Base-by-base conservation (phyloP, 2,113 vertebrate genomes). In the Stigmatopora nigra region DNA sequence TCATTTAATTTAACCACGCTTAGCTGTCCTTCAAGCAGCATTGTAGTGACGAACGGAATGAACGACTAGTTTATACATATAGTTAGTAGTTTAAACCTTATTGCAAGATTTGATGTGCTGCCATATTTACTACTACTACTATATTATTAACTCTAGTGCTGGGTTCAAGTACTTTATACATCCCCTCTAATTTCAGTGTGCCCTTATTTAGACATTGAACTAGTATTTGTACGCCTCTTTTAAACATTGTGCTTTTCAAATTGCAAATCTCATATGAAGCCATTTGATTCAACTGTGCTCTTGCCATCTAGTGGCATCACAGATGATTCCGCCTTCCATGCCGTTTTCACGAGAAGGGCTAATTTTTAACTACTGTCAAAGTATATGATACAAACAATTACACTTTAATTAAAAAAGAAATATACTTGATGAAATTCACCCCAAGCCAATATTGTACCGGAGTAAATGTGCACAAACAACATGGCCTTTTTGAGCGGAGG, bases 401-500 rank as follows among this genome's bases (percentile, higher is more conserved):
- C 41, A 22, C 49, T 3, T 22, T 47, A n/a, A 35, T 25, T 13
- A 13, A 8, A 0, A 5, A 46, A 64, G 1, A 46, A 1, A 63
- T 25, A 0, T 14, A 3, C 7, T 2, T 35, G 0, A 13, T 12
- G 19, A 1, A 7, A 48, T 48, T 22, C 22, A 0, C 10, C 25
- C 1, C 12, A 0, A 0, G 36, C 6, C 1, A 5, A 0, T 45
- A 51, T 51, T 41, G 10, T 66, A 65, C 51, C 1, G 15, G 0
- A 2, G 1, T 0, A 70, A 52, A 60, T 46, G 16, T 4, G 16
- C 5, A 14, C 51, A 65, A 68, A 0, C 59, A 7, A 44, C 13
- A 1, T 20, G 88, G 0, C 75, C 84, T 88, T 68, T 68, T 72
- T 87, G 52, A 72, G 68, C 45, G 20, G 13, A 57, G 49, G 90